These are phyloP conservation scores for Tamias sibiricus DNA, from an alignment of 2,113 vertebrate genomes.

Conservation along the genomic window DNA sequence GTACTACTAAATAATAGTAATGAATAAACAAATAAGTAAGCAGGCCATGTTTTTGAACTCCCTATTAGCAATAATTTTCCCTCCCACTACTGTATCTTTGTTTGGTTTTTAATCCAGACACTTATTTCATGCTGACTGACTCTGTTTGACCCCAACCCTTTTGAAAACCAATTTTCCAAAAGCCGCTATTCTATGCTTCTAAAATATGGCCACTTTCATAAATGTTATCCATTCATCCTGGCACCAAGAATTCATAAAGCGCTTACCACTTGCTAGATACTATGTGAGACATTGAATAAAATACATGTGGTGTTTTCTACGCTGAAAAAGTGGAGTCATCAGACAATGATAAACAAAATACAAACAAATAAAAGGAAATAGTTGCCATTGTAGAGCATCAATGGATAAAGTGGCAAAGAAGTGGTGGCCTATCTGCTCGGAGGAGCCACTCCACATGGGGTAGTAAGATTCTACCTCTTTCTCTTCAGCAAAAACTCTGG, in stretches of 20 bases:
- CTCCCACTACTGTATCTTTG: background rate
- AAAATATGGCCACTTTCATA: slow-evolving; percentile 25
- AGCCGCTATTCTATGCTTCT: background rate
- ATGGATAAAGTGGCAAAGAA: background rate
- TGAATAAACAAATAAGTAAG: background rate
- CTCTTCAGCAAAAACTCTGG: background rate
- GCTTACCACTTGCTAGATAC: background rate
- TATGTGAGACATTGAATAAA: background rate
- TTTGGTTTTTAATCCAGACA: slow-evolving; percentile 37
- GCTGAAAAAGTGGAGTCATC: background rate
- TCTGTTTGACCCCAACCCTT: background rate
- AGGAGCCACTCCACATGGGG: background rate
- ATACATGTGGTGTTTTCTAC: background rate
- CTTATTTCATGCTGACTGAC: slow-evolving; percentile 41
- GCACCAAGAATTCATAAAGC: background rate
- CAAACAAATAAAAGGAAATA: background rate
- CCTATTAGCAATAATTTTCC: slow-evolving; percentile 34
- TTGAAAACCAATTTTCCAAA: slow-evolving; percentile 8
- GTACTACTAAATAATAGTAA: background rate
- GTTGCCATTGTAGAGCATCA: rapidly evolving
- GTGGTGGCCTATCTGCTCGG: background rate
- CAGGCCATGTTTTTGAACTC: slow-evolving; percentile 9
- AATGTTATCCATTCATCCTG: background rate
- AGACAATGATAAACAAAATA: background rate
- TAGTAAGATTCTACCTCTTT: background rate